Conservation (phyloP, 2,113 vertebrate species). For the Blennius ocellaris region DNA sequence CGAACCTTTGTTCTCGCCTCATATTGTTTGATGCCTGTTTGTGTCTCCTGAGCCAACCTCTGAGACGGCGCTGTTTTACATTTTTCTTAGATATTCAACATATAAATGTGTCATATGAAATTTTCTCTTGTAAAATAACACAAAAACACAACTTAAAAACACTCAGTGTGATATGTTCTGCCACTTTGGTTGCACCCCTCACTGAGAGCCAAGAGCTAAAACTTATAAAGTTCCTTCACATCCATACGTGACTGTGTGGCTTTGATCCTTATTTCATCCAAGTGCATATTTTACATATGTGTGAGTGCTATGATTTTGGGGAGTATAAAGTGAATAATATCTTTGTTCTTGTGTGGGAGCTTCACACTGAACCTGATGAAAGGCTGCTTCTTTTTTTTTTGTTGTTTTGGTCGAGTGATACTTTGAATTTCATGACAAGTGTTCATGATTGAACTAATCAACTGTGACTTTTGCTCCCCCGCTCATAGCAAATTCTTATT, state of each 20-base stretch:
- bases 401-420: not conserved
- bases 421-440: conserved; percentile 22
- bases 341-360: not conserved
- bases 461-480: conserved; percentile 39
- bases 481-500: conserved; percentile 42
- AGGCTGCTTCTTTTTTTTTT: conserved; percentile 2
- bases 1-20: not conserved
- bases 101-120: not conserved
- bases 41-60: conserved; percentile 18
- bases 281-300: not conserved
- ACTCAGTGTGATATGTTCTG: conserved; percentile 13
- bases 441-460: conserved; percentile 41
- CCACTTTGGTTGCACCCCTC: conserved; percentile 8
- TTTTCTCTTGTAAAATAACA: not conserved
- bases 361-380: not conserved
- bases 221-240: too few relatives aligned
- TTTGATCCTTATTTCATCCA: not conserved
- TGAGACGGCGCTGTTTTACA: conserved; percentile 6
- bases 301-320: not conserved
- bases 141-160: not conserved
- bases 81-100: conserved; percentile 8
- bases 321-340: not conserved
- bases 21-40: not conserved
- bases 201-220: not conserved
- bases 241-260: not conserved